phyloP scores from a whole-genome alignment of 2,888 invertebrate genomes.

The Ametastegia equiseti region DNA sequence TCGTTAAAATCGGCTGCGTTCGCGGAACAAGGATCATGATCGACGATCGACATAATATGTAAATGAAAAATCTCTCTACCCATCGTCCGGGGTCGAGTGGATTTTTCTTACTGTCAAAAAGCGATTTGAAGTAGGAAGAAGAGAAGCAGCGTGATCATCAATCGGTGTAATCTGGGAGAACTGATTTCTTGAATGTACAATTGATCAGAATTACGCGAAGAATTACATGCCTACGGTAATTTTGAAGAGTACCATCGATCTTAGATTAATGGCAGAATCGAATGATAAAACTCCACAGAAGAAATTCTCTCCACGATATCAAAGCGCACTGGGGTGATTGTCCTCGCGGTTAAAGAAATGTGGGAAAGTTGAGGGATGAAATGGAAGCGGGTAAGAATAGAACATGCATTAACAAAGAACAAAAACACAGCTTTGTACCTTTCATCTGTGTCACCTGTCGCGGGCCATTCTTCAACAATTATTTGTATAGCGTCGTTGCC shows the following conservation, averaged over 20 bases:
- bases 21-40: background rate
- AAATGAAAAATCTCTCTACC: background rate
- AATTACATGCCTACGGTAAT: no score
- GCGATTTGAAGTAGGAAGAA: background rate
- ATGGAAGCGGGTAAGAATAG: background rate
- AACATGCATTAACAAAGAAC: constrained; percentile 8
- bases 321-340: background rate
- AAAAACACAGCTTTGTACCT: constrained; percentile 55
- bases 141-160: background rate
- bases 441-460: constrained; percentile 69
- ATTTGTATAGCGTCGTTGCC: background rate
- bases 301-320: no score
- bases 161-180: background rate
- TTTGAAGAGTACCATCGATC: no score
- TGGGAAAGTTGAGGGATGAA: background rate
- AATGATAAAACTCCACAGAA: no score
- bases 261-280: no score
- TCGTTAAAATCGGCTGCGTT: background rate
- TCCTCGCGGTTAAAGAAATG: background rate
- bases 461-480: constrained; percentile 65
- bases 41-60: background rate
- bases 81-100: background rate
- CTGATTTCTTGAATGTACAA: no score
- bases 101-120: background rate
- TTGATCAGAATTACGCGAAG: no score